Conservation (phyloP, 2,888 invertebrate species). For the Drosophila neonasuta region DNA sequence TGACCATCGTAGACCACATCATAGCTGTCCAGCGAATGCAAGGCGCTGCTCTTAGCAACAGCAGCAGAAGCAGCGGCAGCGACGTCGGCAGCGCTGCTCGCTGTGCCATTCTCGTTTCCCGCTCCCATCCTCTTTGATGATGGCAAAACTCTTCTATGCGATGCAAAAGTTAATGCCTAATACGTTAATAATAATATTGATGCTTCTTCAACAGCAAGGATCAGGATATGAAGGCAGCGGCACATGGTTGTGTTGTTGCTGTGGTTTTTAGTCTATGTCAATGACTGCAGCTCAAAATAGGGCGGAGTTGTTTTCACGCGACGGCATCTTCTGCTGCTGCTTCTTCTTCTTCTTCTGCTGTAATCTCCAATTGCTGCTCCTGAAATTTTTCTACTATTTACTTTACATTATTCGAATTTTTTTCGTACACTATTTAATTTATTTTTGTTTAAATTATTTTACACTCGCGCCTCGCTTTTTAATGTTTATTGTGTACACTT, state of each 20-base stretch:
- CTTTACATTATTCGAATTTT: neutral
- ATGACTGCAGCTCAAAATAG: slow-evolving; percentile 49
- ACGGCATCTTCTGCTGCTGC: neutral
- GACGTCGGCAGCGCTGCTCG: slow-evolving; percentile 4
- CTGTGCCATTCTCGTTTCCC: slow-evolving; percentile 25
- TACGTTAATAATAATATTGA: neutral
- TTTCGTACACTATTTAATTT: neutral
- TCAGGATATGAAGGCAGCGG: slow-evolving; percentile 1
- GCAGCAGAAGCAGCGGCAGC: neutral
- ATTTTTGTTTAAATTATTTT: slow-evolving; percentile 3
- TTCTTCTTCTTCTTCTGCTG: neutral
- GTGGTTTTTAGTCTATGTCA: neutral
- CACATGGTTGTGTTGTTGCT: slow-evolving; percentile 2
- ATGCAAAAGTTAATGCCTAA: neutral
- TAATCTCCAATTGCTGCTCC: neutral
- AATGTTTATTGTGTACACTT: slow-evolving; percentile 54
- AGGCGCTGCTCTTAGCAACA: slow-evolving; percentile 24
- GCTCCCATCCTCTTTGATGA: slow-evolving; percentile 15
- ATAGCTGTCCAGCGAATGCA: slow-evolving; percentile 68
- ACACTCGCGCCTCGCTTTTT: slow-evolving; percentile 7
- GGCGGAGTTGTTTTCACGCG: slow-evolving; percentile 54
- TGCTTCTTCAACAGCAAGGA: neutral
- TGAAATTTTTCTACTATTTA: neutral
- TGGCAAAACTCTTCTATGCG: too few relatives aligned
- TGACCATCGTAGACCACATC: slow-evolving; percentile 69